Evolutionary conservation across 2,888 invertebrate genomes (phyloP).

Genomic region (Limulus polyphemus): DNA sequence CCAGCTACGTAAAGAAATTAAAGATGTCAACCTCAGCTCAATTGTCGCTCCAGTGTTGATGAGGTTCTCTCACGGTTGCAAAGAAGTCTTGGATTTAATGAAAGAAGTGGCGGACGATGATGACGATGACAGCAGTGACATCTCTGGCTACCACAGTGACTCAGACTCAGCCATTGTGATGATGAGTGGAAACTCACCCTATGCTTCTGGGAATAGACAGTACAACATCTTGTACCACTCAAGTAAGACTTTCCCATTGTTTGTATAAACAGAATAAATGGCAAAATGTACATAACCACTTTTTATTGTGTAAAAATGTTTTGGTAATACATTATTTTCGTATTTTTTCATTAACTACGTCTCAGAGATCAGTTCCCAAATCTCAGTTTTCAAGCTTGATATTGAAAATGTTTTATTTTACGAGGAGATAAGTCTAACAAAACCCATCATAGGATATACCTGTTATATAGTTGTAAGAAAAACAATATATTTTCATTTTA

Average conservation of each 20-base stretch:
- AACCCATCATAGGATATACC: too few species aligned
- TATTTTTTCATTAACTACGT: too few species aligned
- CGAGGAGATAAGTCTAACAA: too few species aligned
- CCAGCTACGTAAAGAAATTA: constrained; percentile 44
- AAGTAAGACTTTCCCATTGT: constrained; percentile 31
- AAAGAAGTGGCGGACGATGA: constrained; percentile 40
- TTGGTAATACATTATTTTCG: too few species aligned
- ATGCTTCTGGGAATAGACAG: constrained; percentile 37
- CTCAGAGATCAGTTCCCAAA: too few species aligned
- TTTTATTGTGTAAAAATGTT: too few species aligned
- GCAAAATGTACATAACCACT: too few species aligned
- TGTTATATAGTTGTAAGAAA: too few species aligned
- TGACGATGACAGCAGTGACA: constrained; percentile 50
- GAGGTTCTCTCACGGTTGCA: constrained; percentile 42
- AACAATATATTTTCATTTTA: too few species aligned
- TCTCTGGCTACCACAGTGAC: constrained; percentile 66
- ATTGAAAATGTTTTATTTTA: too few species aligned
- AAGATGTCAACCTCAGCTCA: constrained; percentile 47
- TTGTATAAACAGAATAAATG: too few species aligned
- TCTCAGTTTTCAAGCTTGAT: too few species aligned
- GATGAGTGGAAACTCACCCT: constrained; percentile 40
- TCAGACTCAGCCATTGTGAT: constrained; percentile 47
- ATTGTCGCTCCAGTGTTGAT: constrained; percentile 46
- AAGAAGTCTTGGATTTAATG: constrained; percentile 60
- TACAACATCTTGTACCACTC: constrained; percentile 42